Evolutionary conservation across 2,797 vertebrate genomes (phyloP).

Genomic region (Parambassis ranga): DNA sequence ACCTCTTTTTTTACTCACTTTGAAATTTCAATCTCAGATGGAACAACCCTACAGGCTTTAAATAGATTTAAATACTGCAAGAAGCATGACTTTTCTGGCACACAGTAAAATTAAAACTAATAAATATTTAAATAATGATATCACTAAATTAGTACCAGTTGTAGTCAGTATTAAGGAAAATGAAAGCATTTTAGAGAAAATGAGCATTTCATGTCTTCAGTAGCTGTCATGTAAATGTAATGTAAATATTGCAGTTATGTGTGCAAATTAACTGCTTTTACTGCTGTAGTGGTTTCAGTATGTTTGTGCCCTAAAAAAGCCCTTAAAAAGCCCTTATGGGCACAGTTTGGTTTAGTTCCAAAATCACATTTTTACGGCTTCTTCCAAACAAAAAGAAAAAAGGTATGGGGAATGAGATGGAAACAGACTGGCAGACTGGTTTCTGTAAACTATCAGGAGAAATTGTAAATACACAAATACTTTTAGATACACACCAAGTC

Average conservation of each 20-base stretch:
- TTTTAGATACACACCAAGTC: neutral
- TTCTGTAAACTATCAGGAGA: conserved; percentile 35
- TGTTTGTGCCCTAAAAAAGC: neutral
- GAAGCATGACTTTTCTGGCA: conserved; percentile 9
- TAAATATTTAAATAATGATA: conserved; percentile 78
- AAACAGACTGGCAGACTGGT: conserved; percentile 4
- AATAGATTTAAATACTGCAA: conserved; percentile 59
- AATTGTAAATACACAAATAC: conserved; percentile 11
- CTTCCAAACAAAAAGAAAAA: neutral
- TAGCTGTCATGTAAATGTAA: conserved; percentile 37
- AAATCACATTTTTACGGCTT: conserved; percentile 14
- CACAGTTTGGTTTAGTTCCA: neutral
- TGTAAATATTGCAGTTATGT: neutral
- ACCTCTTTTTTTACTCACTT: neutral
- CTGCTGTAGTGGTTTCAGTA: conserved; percentile 64
- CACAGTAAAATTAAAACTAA: conserved; percentile 55
- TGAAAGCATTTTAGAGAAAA: conserved; percentile 5
- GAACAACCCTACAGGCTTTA: conserved; percentile 27
- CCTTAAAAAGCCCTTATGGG: conserved; percentile 8
- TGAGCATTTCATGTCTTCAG: conserved; percentile 14
- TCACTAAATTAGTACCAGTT: conserved; percentile 30
- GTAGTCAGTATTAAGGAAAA: conserved; percentile 6
- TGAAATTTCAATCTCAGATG: neutral
- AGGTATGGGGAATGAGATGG: conserved; percentile 3
- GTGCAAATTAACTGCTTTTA: conserved; percentile 22